Conservation (phyloP, 2,888 invertebrate species). For the Drosophila subsilvestris region DNA sequence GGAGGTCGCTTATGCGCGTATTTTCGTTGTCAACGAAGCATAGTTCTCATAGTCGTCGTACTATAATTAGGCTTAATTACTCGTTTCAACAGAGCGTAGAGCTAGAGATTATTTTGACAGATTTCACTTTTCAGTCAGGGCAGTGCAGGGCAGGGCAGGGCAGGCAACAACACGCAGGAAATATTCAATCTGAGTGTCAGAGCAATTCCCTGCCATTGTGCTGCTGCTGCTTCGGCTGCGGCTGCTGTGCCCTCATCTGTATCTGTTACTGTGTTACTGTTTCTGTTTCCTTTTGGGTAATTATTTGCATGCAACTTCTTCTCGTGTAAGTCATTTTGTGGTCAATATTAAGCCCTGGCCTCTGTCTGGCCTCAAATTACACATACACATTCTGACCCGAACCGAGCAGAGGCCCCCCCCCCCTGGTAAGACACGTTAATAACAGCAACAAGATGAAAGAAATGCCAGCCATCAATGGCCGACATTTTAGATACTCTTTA, state of each 20-base stretch:
- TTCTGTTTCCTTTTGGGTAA: conserved; percentile 67
- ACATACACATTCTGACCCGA: conserved; percentile 53
- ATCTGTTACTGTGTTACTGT: conserved; percentile 30
- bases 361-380: conserved; percentile 66
- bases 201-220: conserved; percentile 22
- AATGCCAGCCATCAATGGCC: background rate
- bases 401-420: conserved; percentile 3
- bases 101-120: conserved; percentile 68
- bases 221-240: conserved; percentile 17
- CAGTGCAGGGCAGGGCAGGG: too few relatives aligned
- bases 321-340: conserved; percentile 64
- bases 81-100: conserved; percentile 65
- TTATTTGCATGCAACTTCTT: conserved; percentile 81
- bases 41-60: conserved; percentile 59
- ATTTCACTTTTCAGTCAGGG: conserved; percentile 59
- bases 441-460: conserved; percentile 20
- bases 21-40: conserved; percentile 52
- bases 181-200: conserved; percentile 62
- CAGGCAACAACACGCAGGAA: conserved; percentile 60
- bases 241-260: conserved; percentile 18
- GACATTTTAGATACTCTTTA: background rate
- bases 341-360: conserved; percentile 66
- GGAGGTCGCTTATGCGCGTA: conserved; percentile 34
- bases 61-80: conserved; percentile 75
- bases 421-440: conserved; percentile 59